A percentile compares a stretch with the other conserved stretches of the same genome.
phyloP scores from a whole-genome alignment of 2,888 invertebrate genomes.

The Drosophila parthenogenetica region DNA sequence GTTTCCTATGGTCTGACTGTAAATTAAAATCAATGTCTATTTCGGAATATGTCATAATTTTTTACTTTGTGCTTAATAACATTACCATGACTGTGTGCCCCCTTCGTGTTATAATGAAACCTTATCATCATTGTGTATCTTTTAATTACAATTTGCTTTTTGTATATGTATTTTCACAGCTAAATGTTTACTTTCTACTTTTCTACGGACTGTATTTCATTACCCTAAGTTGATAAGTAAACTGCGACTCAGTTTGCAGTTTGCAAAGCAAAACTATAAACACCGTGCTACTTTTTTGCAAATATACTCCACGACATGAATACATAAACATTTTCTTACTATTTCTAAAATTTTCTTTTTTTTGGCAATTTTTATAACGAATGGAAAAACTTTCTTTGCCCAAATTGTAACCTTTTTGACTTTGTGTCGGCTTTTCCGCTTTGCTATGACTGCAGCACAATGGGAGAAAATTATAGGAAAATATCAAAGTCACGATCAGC shows the following conservation, averaged over 20 bases:
- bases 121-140: conserved; percentile 45
- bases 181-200: conserved; percentile 23
- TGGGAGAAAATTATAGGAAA: conserved; percentile 68
- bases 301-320: too few species aligned
- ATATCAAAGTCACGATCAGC: conserved; percentile 76
- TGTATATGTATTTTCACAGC: conserved; percentile 9
- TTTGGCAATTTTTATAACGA: conserved; percentile 48
- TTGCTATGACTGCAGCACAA: conserved; percentile 42
- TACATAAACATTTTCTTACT: conserved; percentile 1
- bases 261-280: conserved; percentile 12
- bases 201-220: conserved; percentile 10
- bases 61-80: background rate
- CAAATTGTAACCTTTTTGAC: conserved; percentile 40
- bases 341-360: conserved; percentile 3
- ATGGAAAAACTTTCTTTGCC: conserved; percentile 69
- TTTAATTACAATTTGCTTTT: conserved; percentile 29
- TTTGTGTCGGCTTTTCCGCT: conserved; percentile 37
- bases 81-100: conserved; percentile 21
- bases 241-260: conserved; percentile 9
- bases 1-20: background rate
- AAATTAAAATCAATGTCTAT: background rate
- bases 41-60: background rate
- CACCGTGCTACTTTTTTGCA: conserved; percentile 14
- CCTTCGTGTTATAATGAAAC: conserved; percentile 3
- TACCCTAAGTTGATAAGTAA: conserved; percentile 36